Evolutionary conservation across 2,113 vertebrate species (phyloP), one percentile per base, ranked within the genome.

Genomic region (Heptranchias perlo): DNA sequence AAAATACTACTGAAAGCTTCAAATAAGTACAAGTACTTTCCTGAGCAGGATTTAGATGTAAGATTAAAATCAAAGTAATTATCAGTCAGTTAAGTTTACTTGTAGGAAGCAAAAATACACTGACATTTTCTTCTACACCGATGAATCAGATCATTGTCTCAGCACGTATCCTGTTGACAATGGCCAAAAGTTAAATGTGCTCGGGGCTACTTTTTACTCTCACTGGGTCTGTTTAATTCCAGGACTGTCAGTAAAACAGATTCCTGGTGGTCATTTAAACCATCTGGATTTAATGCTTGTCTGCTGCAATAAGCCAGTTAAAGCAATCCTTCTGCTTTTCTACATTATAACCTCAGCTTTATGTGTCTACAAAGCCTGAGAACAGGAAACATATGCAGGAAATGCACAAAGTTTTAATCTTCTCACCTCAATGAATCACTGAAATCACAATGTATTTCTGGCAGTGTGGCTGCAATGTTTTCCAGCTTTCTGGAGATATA

Each of bases 81-180:
- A 52, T 69, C 94, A 52, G 13, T 69, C 25, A 69, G 39, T 95
- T 95, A 31, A 67, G 64, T 13, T 47, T 67, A 69, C 65, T 95
- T 69, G 65, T 69, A 69, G 28, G 65, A 73, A 95, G 25, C 62
- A 31, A 69, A 73, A 73, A 67, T 39, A 65, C 44, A 49, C 25
- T 49, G 49, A 69, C 65, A 95, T 95, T 73, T 95, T 73, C 39
- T 95, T 73, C 47, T 10, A 93, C 92, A 65, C 25, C 23, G 25
- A 28, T 95, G 94, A 95, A 95, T 49, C 64, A 49, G 64, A 95
- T 95, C 62, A 95, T 47, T 95, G 94, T 95, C 94, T 69, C 94
- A 49, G 94, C 94, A 95, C 25, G 16, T 95, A 95, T 69, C 94
- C 94, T 95, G 65, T 95, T 95, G 94, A 95, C 94, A 95, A 67